phyloP scores from a whole-genome alignment of 2,888 invertebrate genomes.

The Lasioglossum calceatum region DNA sequence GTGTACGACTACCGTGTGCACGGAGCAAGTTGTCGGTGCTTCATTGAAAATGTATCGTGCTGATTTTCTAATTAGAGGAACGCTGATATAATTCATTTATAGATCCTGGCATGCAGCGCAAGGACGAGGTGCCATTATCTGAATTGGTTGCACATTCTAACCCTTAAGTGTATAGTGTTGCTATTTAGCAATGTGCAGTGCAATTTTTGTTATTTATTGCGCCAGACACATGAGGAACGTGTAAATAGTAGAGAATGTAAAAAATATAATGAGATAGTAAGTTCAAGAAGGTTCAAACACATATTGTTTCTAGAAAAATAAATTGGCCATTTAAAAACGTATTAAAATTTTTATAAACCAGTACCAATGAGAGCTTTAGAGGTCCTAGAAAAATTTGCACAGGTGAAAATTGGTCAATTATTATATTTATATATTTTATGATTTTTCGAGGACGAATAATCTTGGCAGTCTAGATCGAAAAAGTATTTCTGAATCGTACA shows the following conservation, averaged over 20 bases:
- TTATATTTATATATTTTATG: too few relatives aligned
- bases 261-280: background rate
- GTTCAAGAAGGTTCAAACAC: background rate
- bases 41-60: slow-evolving; percentile 1
- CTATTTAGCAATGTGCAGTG: too few relatives aligned
- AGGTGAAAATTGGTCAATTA: too few relatives aligned
- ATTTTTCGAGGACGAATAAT: background rate
- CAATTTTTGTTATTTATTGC: background rate
- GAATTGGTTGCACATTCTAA: background rate
- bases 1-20: background rate
- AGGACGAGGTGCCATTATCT: background rate
- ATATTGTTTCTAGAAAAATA: background rate
- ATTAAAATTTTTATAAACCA: too few relatives aligned
- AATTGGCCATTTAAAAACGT: background rate
- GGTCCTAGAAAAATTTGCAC: too few relatives aligned
- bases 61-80: background rate
- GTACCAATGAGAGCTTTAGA: too few relatives aligned
- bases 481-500: background rate
- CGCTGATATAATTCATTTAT: background rate
- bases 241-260: background rate
- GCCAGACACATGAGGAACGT: background rate
- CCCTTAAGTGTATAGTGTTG: background rate
- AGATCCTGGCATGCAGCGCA: background rate
- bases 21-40: background rate
- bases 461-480: background rate